Evolutionary conservation across 2,113 vertebrate species (phyloP), one percentile per base, ranked within the genome.

Genomic region (Rhadina sibilatrix): DNA sequence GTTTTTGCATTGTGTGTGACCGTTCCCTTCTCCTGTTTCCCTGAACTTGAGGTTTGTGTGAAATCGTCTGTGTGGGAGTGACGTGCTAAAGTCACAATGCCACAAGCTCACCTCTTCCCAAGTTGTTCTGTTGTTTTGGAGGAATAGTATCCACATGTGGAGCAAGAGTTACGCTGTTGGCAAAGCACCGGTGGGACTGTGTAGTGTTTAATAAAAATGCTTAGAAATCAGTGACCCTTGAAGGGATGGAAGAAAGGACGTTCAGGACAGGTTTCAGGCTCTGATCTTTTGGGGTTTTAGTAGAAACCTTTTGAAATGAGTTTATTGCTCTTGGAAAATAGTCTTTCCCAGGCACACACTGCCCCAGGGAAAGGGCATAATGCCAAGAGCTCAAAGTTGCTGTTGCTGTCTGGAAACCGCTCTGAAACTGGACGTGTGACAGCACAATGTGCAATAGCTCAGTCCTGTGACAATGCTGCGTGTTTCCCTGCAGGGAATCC

Each of bases 121-220:
- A 6, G 14, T 33, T 52, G 25, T 53, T 80, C 53, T 59, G 6
- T 24, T 70, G 25, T 47, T 85, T 50, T 42, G 46, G 49, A 68
- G 49, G 81, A 71, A 9, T 1, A 0, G 16, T 1, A 4, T 74
- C 60, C 24, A 6, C 5, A 1, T 4, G 6, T 6, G 11, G 59
- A 54, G 33, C 33, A 33, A 30, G 47, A 6, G 2, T 38, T 76
- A 46, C 1, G 2, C 56, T 19, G 1, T 25, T 53, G 75, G 44
- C 49, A 80, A 76, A 79, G 70, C 70, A 24, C 57, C 2, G 3
- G 0, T 2, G 2, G 42, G 50, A 56, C 63, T 31, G 2, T 17
- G 25, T 61, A 20, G 8, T 44, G 17, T 38, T 88, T 42, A 37
- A 9, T 77, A n/a, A 83, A 49, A 63, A 15, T 85, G 28, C 70